Evolutionary conservation across 2,888 invertebrate genomes (phyloP).

Genomic region (Notodonta dromedarius): DNA sequence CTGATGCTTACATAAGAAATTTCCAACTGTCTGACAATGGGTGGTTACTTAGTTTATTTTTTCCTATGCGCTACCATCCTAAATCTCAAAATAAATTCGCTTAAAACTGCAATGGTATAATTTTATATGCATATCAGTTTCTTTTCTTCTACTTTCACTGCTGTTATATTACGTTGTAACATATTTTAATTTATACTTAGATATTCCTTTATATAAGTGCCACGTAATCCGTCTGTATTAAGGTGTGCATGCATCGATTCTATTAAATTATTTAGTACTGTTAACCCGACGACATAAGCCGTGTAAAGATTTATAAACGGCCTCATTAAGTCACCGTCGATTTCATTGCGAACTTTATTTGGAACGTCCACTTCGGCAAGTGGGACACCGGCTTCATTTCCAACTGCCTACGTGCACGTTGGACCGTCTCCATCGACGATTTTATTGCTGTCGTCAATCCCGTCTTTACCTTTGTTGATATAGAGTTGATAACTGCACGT

Average conservation of each 20-base stretch:
- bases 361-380: conserved; percentile 49
- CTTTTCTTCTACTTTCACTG: background rate
- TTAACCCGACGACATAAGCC: conserved; percentile 14
- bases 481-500: conserved; percentile 45
- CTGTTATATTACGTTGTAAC: background rate
- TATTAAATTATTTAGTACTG: conserved; percentile 24
- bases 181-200: background rate
- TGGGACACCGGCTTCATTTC: conserved; percentile 56
- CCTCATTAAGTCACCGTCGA: conserved; percentile 50
- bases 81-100: background rate
- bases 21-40: background rate
- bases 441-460: conserved; percentile 24
- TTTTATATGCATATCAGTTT: background rate
- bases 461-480: conserved; percentile 37
- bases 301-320: conserved; percentile 33
- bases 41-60: background rate
- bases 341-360: conserved; percentile 62
- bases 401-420: conserved; percentile 58
- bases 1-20: conserved; percentile 24
- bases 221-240: conserved; percentile 23
- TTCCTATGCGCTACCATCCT: background rate
- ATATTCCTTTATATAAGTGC: conserved; percentile 3
- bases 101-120: background rate
- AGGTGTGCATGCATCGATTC: conserved; percentile 24
- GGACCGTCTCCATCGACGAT: conserved; percentile 36